Evolutionary conservation across 2,113 vertebrate genomes (phyloP).

Genomic region (Brevimyrus niger): DNA sequence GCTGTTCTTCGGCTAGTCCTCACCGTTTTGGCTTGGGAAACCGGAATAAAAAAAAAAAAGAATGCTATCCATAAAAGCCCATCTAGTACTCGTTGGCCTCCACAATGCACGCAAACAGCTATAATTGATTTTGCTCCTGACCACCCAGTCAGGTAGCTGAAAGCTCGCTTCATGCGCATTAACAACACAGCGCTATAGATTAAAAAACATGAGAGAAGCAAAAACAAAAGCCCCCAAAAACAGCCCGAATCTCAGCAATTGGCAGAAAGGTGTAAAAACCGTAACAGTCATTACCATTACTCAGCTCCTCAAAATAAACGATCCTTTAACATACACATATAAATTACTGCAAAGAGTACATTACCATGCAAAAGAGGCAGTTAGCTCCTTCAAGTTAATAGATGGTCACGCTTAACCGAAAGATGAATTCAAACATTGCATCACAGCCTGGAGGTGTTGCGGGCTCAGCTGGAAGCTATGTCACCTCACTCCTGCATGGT

Average conservation of each 20-base stretch:
- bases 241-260: not conserved
- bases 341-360: not conserved
- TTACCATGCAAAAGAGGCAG: not conserved
- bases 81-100: not conserved
- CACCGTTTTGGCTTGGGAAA: not conserved
- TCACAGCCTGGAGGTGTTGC: not conserved
- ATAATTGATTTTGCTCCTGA: not conserved
- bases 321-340: not conserved
- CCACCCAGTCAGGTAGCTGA: not conserved
- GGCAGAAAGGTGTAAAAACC: not conserved
- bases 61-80: not conserved
- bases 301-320: not conserved
- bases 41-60: not conserved
- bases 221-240: not conserved
- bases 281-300: not conserved
- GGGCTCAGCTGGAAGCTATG: not conserved
- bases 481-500: not conserved
- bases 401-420: not conserved
- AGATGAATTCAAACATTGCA: not conserved
- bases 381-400: not conserved
- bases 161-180: not conserved
- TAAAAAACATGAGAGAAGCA: not conserved
- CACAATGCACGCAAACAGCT: not conserved
- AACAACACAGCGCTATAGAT: not conserved
- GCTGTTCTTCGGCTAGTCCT: not conserved